Base-by-base conservation (phyloP, 92 coral and sea anemone species). In the Actinernus sp. region DNA sequence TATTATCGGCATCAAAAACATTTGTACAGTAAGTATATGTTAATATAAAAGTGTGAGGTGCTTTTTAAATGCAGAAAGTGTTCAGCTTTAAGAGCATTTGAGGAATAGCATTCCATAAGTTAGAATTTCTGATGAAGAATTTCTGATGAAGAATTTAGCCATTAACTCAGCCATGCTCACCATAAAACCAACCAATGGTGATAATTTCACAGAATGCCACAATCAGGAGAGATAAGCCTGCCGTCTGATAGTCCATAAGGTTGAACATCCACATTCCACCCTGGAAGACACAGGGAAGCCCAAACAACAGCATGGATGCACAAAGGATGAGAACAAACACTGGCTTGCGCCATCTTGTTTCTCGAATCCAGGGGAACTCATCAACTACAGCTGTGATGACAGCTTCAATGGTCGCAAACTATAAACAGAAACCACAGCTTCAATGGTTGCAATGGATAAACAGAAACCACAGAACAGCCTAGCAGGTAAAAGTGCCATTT, bases 201-300 rank as follows among this genome's bases (percentile, higher is more conserved):
- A 91, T 75, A 26, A 91, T 81, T 29, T 91, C 97, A 67, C 82
- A 63, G 46, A 91, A 40, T 0, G 93, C 83, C 13, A 91, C 41
- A 60, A 91, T 77, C 59, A 91, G 72, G 23, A 91, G 76, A 16
- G 97, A 91, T 27, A 91, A 52, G 8, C 97, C 97, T 0, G 93
- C 97, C 12, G 90, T 64, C 61, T 91, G 97, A 58, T 82, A 82
- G 56, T 91, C 92, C 93, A 91, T 87, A 70, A 91, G 70, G 63
- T 91, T 91, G 31, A 91, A 74, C 63, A 84, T 67, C 53, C 86
- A 91, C 79, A 88, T 88, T 53, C 97, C 97, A 49, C 93, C 87
- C 97, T 79, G 73, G 19, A 73, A 54, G 16, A 79, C 32, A 51
- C 86, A 79, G 13, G 73, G 86, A 0, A 79, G 43, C 7, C 92